Conservation (phyloP, 2,113 vertebrate genomes). For the Nothoprocta pentlandii region DNA sequence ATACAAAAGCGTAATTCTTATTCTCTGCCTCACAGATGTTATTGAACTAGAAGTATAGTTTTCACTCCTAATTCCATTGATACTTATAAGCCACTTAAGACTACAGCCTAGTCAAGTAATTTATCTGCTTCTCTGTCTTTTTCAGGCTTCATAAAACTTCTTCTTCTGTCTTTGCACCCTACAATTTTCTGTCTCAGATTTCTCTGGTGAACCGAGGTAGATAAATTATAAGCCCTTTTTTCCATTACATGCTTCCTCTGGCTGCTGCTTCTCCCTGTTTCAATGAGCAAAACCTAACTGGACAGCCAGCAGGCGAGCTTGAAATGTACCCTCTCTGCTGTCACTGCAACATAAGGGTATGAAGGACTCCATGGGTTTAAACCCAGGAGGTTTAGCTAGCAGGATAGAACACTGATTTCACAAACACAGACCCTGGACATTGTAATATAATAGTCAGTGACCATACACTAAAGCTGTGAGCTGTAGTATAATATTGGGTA, state of each 20-base stretch:
- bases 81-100: conserved; percentile 20
- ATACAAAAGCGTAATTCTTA: neutral
- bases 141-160: neutral
- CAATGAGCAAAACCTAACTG: neutral
- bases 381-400: neutral
- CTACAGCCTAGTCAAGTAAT: neutral
- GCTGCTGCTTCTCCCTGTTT: neutral
- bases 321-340: neutral
- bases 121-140: neutral
- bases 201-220: neutral
- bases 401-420: conserved; percentile 11
- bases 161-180: conserved; percentile 5
- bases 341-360: neutral
- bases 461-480: neutral
- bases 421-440: neutral
- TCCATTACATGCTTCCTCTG: neutral
- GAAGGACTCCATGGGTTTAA: neutral
- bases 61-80: neutral
- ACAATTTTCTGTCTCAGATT: neutral
- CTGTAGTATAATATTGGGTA: neutral
- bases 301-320: rapidly evolving
- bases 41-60: neutral
- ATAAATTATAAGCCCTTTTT: neutral
- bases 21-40: neutral
- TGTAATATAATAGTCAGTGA: neutral